A percentile compares a stretch with the other conserved stretches of the same genome.
These are phyloP conservation scores for Mesoligia furuncula DNA, from an alignment of 2,888 invertebrate genomes.

Conservation along the genomic window DNA sequence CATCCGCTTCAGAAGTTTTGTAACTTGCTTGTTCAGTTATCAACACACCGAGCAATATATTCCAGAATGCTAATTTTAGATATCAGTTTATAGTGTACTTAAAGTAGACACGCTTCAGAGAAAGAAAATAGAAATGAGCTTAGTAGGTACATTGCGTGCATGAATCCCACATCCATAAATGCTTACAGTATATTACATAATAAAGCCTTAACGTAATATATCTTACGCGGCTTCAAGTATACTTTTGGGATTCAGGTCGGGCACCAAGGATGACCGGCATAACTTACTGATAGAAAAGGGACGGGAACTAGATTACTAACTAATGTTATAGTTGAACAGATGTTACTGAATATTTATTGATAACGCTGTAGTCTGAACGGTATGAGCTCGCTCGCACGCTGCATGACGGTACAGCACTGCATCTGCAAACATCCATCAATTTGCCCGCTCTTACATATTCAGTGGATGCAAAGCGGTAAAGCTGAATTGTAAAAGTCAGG, in stretches of 20 bases:
- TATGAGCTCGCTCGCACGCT: neutral
- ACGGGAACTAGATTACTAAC: constrained; percentile 19
- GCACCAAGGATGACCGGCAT: constrained; percentile 6
- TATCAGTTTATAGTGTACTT: constrained; percentile 58
- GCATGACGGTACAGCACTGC: neutral
- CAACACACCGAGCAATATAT: constrained; percentile 39
- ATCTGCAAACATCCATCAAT: constrained; percentile 29
- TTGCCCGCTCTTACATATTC: constrained; percentile 55
- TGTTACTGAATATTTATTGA: constrained; percentile 18
- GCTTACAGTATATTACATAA: constrained; percentile 17
- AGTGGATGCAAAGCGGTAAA: constrained; percentile 53
- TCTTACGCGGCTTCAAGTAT: constrained; percentile 17
- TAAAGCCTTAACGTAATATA: neutral
- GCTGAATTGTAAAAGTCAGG: constrained; percentile 45
- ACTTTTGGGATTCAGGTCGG: constrained; percentile 8
- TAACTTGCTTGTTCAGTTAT: constrained; percentile 41
- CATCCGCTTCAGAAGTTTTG: constrained; percentile 37
- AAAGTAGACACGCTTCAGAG: constrained; percentile 51
- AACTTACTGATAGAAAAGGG: constrained; percentile 25
- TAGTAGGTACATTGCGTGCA: constrained; percentile 29
- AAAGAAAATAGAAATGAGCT: constrained; percentile 54
- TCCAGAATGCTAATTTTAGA: constrained; percentile 54
- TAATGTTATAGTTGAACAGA: constrained; percentile 16
- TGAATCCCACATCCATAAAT: constrained; percentile 27
- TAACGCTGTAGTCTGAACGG: neutral